Conservation (phyloP, 2,888 invertebrate species). For the Eustalomyia histrio region DNA sequence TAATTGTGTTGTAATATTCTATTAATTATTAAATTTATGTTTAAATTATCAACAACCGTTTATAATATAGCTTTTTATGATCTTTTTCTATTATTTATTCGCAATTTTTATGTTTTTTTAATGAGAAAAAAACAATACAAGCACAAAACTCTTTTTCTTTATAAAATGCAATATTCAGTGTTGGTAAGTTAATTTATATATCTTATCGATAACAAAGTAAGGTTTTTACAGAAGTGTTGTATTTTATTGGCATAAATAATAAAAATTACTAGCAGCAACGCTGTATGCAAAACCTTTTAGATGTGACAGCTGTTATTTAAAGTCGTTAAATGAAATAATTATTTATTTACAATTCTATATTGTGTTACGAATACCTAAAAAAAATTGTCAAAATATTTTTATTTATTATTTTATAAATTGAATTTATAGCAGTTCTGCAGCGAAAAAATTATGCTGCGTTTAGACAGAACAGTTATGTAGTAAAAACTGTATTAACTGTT, state of each 20-base stretch:
- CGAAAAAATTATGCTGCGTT: too few species aligned
- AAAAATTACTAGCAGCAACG: too few species aligned
- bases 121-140: constrained; percentile 32
- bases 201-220: constrained; percentile 46
- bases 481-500: too few species aligned
- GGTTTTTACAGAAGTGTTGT: constrained; percentile 33
- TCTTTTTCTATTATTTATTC: constrained; percentile 22
- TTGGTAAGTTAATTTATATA: constrained; percentile 42
- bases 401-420: too few species aligned
- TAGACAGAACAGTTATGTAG: too few species aligned
- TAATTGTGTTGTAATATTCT: not conserved
- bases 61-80: not conserved
- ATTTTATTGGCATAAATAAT: not conserved
- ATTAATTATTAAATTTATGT: not conserved
- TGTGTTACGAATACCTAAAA: too few species aligned
- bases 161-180: constrained; percentile 47
- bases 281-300: too few species aligned
- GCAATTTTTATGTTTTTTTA: constrained; percentile 49
- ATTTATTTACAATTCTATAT: too few species aligned
- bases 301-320: too few species aligned
- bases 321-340: too few species aligned
- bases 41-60: not conserved
- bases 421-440: too few species aligned
- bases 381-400: too few species aligned
- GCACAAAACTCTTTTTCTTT: constrained; percentile 35